phyloP scores from a whole-genome alignment of 2,113 vertebrate genomes.

The Osmerus eperlanus region DNA sequence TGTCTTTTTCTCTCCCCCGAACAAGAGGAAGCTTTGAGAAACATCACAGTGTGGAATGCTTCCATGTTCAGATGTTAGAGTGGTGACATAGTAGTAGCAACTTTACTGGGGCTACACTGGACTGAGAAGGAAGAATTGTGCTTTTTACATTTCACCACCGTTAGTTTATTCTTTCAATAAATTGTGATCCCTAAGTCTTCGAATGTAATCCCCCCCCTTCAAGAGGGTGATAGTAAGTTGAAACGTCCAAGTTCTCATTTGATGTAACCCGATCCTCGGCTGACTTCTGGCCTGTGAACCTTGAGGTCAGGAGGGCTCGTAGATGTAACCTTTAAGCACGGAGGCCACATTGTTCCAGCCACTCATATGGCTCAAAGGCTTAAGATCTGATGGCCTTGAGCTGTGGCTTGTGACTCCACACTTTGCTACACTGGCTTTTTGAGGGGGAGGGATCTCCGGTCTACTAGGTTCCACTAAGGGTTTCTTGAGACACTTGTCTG shows the following conservation, averaged over 20 bases:
- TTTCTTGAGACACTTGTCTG: conserved; percentile 35
- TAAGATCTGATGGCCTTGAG: conserved; percentile 49
- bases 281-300: conserved; percentile 54
- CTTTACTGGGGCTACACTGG: too few relatives aligned
- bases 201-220: conserved; percentile 32
- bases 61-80: conserved; percentile 83
- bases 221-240: conserved; percentile 47
- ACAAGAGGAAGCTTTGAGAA: conserved; percentile 61
- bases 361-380: conserved; percentile 55
- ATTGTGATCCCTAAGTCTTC: too few relatives aligned
- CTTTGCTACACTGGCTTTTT: conserved; percentile 26
- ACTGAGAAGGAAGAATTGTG: too few relatives aligned
- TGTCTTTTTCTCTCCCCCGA: conserved; percentile 67
- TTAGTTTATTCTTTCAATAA: conserved; percentile 52
- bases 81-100: too few relatives aligned
- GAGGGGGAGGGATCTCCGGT: conserved; percentile 18
- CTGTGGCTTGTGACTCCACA: conserved; percentile 34
- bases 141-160: too few relatives aligned
- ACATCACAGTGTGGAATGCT: conserved; percentile 81
- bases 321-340: conserved; percentile 43
- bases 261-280: conserved; percentile 57
- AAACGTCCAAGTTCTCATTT: conserved; percentile 47
- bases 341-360: conserved; percentile 48
- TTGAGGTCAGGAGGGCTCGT: conserved; percentile 52
- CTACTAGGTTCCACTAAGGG: neutral